Conservation (phyloP, 2,888 invertebrate genomes). For the Tenthredo livida region DNA sequence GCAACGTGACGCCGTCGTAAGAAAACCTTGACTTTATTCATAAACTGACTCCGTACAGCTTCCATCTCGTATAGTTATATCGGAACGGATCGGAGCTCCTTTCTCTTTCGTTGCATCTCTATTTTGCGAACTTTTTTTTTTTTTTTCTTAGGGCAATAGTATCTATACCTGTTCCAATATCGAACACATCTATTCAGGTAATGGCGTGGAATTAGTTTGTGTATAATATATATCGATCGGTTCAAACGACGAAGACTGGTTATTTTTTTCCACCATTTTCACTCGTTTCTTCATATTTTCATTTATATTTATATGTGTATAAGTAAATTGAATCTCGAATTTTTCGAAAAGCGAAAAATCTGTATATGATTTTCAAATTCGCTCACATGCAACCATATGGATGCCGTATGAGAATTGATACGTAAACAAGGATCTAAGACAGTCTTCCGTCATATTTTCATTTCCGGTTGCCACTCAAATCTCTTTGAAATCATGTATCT, state of each 20-base stretch:
- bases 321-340: not conserved
- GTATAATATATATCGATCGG: not conserved
- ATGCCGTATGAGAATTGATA: not conserved
- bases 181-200: not conserved
- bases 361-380: not conserved
- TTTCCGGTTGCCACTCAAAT: not conserved
- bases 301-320: not conserved
- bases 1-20: slow-evolving; percentile 59
- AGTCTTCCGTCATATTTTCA: not conserved
- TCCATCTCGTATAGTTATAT: not conserved
- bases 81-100: slow-evolving; percentile 27
- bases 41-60: not conserved
- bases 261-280: not conserved
- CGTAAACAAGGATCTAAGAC: not conserved
- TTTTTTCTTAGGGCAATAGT: not conserved
- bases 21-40: slow-evolving; percentile 73
- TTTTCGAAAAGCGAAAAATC: not conserved
- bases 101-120: slow-evolving; percentile 52
- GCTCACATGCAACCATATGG: not conserved
- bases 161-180: not conserved
- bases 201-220: not conserved
- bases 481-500: not conserved
- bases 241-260: not conserved
- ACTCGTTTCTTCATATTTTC: not conserved
- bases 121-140: slow-evolving; percentile 9